Evolutionary conservation across 2,113 vertebrate species (phyloP).

Genomic region (Grammomys dolichurus): DNA sequence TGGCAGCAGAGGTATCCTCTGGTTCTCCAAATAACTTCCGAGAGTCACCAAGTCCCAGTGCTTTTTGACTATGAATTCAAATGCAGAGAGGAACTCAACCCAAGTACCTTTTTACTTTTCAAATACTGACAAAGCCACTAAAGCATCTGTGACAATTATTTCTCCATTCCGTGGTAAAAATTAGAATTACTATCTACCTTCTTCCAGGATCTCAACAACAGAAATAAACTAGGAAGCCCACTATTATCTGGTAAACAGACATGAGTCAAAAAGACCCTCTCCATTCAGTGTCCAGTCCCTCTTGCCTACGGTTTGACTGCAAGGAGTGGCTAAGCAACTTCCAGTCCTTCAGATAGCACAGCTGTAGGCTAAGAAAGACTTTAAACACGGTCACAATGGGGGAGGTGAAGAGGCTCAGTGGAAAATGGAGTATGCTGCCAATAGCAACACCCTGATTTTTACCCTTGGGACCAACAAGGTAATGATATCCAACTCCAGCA

Average conservation of each 20-base stretch:
- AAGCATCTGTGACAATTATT: not conserved
- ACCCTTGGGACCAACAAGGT: not conserved
- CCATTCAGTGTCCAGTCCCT: not conserved
- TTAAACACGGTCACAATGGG: not conserved
- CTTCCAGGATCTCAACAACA: not conserved
- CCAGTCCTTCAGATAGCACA: not conserved
- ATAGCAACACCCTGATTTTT: not conserved
- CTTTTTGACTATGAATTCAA: not conserved
- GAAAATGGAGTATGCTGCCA: not conserved
- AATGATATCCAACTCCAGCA: not conserved
- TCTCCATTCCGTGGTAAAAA: not conserved
- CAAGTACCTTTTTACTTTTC: not conserved
- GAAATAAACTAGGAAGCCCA: not conserved
- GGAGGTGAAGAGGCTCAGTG: not conserved
- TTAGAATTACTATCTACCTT: not conserved
- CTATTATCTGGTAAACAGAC: not conserved
- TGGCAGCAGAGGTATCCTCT: fast-evolving
- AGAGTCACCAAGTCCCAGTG: not conserved
- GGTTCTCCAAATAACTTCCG: not conserved
- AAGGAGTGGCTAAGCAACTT: not conserved
- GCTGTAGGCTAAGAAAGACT: not conserved
- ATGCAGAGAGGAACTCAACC: not conserved
- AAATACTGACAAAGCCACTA: not conserved
- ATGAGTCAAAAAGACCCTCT: not conserved
- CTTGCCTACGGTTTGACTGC: not conserved